phyloP scores from a whole-genome alignment of 2,888 invertebrate genomes.

The Caenorhabditis doughertyi region DNA sequence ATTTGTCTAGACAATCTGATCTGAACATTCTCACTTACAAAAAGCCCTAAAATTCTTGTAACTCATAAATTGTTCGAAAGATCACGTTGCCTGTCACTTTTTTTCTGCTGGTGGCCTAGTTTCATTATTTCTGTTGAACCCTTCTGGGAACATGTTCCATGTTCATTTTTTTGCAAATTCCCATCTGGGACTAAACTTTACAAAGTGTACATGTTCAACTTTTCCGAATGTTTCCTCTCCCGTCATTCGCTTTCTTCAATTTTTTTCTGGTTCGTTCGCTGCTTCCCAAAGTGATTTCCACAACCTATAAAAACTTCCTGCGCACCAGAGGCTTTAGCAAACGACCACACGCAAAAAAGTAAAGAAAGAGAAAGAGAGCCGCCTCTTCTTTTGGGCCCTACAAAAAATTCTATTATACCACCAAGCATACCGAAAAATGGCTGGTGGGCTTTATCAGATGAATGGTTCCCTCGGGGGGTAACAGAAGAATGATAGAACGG shows the following conservation, averaged over 20 bases:
- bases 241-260: conserved; percentile 17
- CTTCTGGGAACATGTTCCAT: conserved; percentile 10
- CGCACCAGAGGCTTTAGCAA: conserved; percentile 55
- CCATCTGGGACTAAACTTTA: conserved; percentile 38
- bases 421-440: conserved; percentile 5
- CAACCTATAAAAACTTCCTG: conserved; percentile 63
- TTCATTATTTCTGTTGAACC: conserved; percentile 5
- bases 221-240: conserved; percentile 42
- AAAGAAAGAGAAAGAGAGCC: conserved; percentile 26
- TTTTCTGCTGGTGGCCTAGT: conserved; percentile 18
- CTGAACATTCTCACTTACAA: neutral
- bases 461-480: conserved; percentile 29
- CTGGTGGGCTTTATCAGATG: conserved; percentile 34
- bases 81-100: neutral
- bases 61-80: conserved; percentile 4
- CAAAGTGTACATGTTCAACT: conserved; percentile 42
- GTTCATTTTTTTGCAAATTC: conserved; percentile 40
- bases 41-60: neutral
- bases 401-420: conserved; percentile 56
- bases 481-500: conserved; percentile 23
- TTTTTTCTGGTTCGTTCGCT: conserved; percentile 33
- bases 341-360: conserved; percentile 50
- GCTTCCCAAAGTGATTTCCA: conserved; percentile 60
- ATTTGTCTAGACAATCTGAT: neutral
- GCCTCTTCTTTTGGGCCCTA: conserved; percentile 29